Base-by-base conservation (phyloP, 2,797 vertebrate species). In the Rhinichthys osculus region DNA sequence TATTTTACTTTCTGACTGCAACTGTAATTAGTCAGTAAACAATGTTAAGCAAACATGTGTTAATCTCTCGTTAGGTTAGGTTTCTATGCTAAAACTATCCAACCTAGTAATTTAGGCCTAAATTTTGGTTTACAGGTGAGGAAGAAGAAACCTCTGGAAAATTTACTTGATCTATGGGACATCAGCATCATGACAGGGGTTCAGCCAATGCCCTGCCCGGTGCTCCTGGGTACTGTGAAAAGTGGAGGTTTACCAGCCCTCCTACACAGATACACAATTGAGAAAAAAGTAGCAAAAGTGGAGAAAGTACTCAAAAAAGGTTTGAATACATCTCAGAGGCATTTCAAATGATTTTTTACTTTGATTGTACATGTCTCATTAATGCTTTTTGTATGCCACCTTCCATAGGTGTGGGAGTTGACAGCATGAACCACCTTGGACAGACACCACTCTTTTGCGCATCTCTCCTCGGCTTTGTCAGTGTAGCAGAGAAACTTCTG, bases 261-360 rank as follows among this genome's bases (percentile, higher is more conserved):
- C 1, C 91, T 97, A 59, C 97, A 97, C 19, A 92, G 92, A 1
- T 94, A 92, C 86, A 93, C 96, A 33, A 91, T 89, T 90, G 92
- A 96, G 79, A 95, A 94, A 33, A 96, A 94, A 87, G 88, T 92
- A 27, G 67, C 79, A 11, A 96, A 96, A 90, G 90, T 96, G 87
- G 96, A 97, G 90, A 97, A 95, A 82, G 90, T 97, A 23, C 95
- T 97, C 13, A 96, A 95, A 83, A 96, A 94, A 94, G 96, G 97
- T 97, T 92, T 69, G 33, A 7, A 50, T 38, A 3, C 4, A 27
- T 11, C 21, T 73, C 9, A 57, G 23, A 21, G n/a, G 4, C 40
- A n/a, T 35, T 66, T 74, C 8, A 21, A 50, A 59, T 33, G 11
- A 4, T 74, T 2, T 42, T 38, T 8, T 62, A 64, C 1, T 30